These are phyloP conservation scores for Micrasema longulum DNA, from an alignment of 1,140 invertebrate species.

Conservation along the genomic window DNA sequence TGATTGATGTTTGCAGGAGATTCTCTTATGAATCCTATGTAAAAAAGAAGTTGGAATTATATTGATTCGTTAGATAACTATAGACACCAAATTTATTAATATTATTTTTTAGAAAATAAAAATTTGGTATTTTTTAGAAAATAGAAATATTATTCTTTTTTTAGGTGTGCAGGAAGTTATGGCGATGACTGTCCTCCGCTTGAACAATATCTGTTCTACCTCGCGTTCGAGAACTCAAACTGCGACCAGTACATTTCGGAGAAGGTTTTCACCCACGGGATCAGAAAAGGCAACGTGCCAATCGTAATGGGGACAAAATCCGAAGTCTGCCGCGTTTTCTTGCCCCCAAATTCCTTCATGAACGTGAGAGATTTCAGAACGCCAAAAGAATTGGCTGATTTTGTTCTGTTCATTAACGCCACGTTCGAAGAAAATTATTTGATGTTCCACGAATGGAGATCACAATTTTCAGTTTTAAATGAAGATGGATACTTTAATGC, in stretches of 20 bases:
- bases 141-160: slow-evolving; percentile 3
- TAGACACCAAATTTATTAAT: background rate
- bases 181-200: slow-evolving; percentile 65
- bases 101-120: background rate
- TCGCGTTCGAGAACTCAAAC: slow-evolving; percentile 78
- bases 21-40: too few relatives aligned
- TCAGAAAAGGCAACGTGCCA: slow-evolving; percentile 70
- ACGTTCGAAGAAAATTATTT: slow-evolving; percentile 68
- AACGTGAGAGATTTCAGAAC: too few relatives aligned
- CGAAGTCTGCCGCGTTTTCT: slow-evolving; percentile 62
- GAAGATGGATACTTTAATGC: slow-evolving; percentile 77
- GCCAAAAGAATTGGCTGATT: too few relatives aligned
- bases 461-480: slow-evolving; percentile 72
- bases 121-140: background rate
- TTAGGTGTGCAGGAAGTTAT: slow-evolving; percentile 69
- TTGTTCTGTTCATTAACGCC: slow-evolving; percentile 61
- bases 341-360: too few relatives aligned
- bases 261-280: slow-evolving; percentile 73
- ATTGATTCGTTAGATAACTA: background rate
- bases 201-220: slow-evolving; percentile 74
- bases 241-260: slow-evolving; percentile 75
- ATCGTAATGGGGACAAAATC: slow-evolving; percentile 72
- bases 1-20: too few relatives aligned
- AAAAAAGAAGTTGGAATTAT: too few relatives aligned
- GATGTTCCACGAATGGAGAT: slow-evolving; percentile 75